phyloP scores from a whole-genome alignment of 2,113 vertebrate species.

The Lepus europaeus region DNA sequence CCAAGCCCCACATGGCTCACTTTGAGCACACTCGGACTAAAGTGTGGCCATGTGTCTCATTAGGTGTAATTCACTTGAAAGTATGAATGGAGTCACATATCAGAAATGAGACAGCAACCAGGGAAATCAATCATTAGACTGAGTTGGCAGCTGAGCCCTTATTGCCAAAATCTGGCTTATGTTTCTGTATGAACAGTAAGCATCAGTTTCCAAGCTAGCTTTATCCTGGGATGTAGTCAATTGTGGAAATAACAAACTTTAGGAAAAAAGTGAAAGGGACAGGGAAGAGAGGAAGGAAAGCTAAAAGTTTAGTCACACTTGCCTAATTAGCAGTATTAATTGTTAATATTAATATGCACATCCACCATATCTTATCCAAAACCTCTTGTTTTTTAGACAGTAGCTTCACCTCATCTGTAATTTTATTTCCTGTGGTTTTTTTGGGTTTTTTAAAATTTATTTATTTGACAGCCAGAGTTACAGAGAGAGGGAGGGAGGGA shows the following conservation, averaged over 20 bases:
- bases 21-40: background rate
- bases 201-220: background rate
- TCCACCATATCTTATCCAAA: background rate
- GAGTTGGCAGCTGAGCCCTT: background rate
- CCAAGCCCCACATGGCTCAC: background rate
- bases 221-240: constrained; percentile 35
- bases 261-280: background rate
- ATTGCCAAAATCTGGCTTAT: background rate
- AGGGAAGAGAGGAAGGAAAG: no score
- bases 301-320: background rate
- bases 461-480: no score
- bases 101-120: constrained; percentile 15
- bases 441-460: no score
- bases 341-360: background rate
- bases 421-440: no score
- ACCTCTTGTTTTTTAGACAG: no score
- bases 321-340: background rate
- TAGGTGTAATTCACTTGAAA: background rate
- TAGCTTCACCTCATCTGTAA: no score
- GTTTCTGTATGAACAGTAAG: constrained; percentile 35
- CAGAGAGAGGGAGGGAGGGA: no score
- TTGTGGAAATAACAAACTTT: background rate
- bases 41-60: background rate
- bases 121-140: background rate
- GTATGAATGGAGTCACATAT: background rate